Base-by-base conservation (phyloP, 1,140 invertebrate genomes). In the Dinoponera quadriceps region DNA sequence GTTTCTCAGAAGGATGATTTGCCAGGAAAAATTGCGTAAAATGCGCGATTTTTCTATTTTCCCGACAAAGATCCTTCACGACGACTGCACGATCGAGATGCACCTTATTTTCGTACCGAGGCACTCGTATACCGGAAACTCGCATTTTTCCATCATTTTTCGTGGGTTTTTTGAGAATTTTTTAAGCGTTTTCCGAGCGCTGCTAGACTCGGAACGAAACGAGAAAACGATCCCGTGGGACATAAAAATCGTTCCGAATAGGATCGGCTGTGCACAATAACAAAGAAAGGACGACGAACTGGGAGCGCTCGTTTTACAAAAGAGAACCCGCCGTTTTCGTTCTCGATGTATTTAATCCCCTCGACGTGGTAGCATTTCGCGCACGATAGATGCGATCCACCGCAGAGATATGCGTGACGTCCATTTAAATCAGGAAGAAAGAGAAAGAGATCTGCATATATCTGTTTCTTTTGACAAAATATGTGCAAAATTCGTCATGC, bases 331-430 rank as follows among this genome's bases (percentile, higher is more conserved):
- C n/a, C 11, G 18, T 18, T 74, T 60, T 55, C 55, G 38, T 60
- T 60, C 22, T 60, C 22, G 20, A 27, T 73, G 18, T 20, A 38
- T 48, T 73, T 33, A 71, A 55, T 72, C 2, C 14, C 55, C 16
- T 7, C 2, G 7, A 27, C 16, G 3, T 18, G 11, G 18, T 55
- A 68, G 51, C 16, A 13, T 3, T 16, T 2, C 20, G 27, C 27
- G n/a, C 9, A 22, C 11, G 29, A 16, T 44, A 44, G 38, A 44
- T 44, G 38, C 38, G 9, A 44, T 44, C 11, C 7, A 9, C 7
- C 38, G 11, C 13, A 22, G 3, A 68, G 9, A 49, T 49, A 25
- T 3, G 18, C 18, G 13, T 11, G 18, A 18, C 13, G n/a, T n/a
- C 16, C 7, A n/a, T 69, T 20, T 20, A 29, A 22, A 16, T 38